Evolutionary conservation across 1,140 invertebrate genomes (phyloP), one percentile per base, ranked within the genome.

Genomic region (Stratiolaelaps scimitus): DNA sequence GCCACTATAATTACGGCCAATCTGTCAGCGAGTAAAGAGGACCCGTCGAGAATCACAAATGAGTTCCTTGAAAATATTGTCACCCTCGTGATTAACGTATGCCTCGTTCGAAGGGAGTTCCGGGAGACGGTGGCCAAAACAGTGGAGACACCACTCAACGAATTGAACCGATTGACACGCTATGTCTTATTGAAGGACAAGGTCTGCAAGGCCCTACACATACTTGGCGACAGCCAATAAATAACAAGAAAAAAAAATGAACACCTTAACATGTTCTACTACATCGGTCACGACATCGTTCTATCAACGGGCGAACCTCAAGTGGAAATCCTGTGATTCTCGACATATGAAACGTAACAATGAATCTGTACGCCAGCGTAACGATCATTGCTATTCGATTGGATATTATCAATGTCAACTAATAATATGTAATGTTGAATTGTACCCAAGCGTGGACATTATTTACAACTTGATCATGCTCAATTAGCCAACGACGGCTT

Each of bases 171-270:
- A 34, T 29, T 26, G 10, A 60, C n/a, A 29, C 26, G 26, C 2
- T 29, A 60, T 17, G n/a, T 60, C 26, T 34, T 26, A 26, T 10
- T 60, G 23, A 60, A 60, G 53, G 26, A 60, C 26, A 60, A 60
- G 23, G 17, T 26, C 34, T 34, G 53, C 13, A 60, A 60, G 10
- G 53, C 53, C 34, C 53, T 60, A 26, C n/a, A 17, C 13, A 60
- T 60, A 4, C 47, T 48, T 6, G 47, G 47, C 15, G 47, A 48
- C 47, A 48, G 15, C 47, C 4, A 48, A 48, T 48, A 20, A 20
- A 48, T 48, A 28, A 6, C 5, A 48, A 48, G 15, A 48, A 6
- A 28, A 48, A 48, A 15, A n/a, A n/a, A n/a, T n/a, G n/a, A n/a
- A n/a, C n/a, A n/a, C n/a, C n/a, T n/a, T n/a, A n/a, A n/a, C n/a